Conservation (phyloP, 2,797 vertebrate genomes). For the Coccyzus lansbergi region DNA sequence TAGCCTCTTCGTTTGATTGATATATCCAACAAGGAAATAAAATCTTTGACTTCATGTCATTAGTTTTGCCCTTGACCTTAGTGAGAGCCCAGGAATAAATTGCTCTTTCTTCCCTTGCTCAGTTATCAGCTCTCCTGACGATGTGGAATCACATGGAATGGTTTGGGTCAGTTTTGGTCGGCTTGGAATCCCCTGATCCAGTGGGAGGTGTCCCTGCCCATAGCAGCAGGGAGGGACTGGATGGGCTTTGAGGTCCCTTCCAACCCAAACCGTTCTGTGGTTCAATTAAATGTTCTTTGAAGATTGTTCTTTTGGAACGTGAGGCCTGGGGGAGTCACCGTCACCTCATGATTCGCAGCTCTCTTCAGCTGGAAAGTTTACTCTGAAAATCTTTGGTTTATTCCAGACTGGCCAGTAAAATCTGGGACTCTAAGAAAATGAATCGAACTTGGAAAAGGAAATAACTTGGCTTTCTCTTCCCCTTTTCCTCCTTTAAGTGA, state of each 20-base stretch:
- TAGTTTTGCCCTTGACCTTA: not conserved
- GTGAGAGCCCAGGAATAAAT: not conserved
- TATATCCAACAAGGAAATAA: not conserved
- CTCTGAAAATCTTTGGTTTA: not conserved
- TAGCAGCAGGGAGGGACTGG: accelerated
- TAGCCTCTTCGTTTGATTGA: not conserved
- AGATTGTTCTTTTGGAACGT: not conserved
- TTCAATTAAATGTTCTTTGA: not conserved
- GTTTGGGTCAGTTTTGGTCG: no score
- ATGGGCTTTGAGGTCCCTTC: not conserved
- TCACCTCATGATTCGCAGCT: not conserved
- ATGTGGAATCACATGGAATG: no score
- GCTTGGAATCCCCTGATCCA: accelerated
- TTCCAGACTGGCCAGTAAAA: not conserved
- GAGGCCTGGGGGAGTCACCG: not conserved
- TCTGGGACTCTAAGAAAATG: not conserved
- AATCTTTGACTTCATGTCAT: accelerated
- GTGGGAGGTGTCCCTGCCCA: accelerated
- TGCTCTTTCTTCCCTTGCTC: not conserved
- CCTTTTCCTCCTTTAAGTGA: not conserved
- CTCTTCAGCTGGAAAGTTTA: not conserved
- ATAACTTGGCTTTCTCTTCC: not conserved
- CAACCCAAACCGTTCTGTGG: accelerated
- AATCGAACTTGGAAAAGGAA: not conserved
- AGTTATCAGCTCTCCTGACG: no score